Percentiles rank a stretch among this genome's conserved stretches.
Conservation (phyloP, 1,140 invertebrate genomes). For the Brachionus plicatilis region DNA sequence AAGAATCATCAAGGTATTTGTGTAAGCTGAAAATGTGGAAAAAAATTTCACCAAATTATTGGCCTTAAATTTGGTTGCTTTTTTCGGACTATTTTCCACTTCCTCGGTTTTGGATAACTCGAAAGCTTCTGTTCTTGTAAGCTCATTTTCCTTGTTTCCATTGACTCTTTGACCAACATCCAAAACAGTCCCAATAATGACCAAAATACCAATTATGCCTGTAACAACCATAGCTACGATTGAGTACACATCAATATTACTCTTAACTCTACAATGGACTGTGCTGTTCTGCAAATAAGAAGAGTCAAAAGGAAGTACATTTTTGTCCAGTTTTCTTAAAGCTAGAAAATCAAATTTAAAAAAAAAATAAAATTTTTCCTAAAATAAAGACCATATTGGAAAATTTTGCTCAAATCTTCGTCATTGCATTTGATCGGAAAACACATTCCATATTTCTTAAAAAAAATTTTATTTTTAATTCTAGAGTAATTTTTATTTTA, state of each 20-base stretch:
- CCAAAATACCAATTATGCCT: neutral
- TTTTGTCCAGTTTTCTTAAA: neutral
- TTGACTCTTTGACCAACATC: neutral
- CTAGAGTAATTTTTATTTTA: neutral
- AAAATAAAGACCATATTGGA: neutral
- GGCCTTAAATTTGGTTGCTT: neutral
- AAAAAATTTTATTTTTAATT: no score
- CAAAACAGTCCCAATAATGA: neutral
- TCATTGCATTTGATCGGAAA: neutral
- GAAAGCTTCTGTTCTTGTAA: neutral
- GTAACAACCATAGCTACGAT: neutral
- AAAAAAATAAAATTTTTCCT: neutral
- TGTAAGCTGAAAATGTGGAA: neutral
- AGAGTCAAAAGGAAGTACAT: neutral
- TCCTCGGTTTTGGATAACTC: neutral
- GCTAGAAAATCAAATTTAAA: neutral
- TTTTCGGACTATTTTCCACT: neutral
- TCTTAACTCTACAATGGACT: neutral
- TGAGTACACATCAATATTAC: neutral
- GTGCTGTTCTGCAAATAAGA: neutral
- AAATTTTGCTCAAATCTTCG: neutral
- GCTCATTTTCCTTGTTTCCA: neutral
- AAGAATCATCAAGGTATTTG: neutral
- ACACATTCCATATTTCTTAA: conserved; percentile 10
- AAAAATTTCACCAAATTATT: neutral